Conservation (phyloP, 2,113 vertebrate species). For the Nettapus auritus region DNA sequence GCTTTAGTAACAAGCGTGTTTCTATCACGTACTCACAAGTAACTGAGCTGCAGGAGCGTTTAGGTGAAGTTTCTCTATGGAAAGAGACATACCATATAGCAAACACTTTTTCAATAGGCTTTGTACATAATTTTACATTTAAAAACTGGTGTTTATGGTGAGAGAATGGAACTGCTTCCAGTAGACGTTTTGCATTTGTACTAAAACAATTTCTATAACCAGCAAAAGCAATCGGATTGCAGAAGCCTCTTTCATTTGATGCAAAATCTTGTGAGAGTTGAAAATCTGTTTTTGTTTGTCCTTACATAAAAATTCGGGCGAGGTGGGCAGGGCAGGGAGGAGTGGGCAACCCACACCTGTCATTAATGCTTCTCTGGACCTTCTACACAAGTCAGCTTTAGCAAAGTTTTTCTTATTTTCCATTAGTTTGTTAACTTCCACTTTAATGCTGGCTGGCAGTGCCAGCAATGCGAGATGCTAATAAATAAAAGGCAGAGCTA, state of each 20-base stretch:
- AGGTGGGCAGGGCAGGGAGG: no score
- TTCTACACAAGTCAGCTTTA: neutral
- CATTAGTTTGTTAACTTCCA: neutral
- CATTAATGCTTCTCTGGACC: neutral
- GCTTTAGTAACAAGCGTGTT: neutral
- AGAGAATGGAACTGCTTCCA: neutral
- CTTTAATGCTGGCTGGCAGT: neutral
- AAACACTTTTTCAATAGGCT: neutral
- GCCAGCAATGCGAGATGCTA: neutral
- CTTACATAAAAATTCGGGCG: neutral
- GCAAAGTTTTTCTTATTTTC: neutral
- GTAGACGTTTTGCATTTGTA: neutral
- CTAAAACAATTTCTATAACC: neutral
- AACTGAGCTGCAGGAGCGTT: neutral
- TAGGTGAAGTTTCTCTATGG: neutral
- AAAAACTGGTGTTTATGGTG: neutral
- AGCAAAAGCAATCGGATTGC: neutral
- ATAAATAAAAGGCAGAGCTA: neutral
- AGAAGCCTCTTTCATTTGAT: neutral
- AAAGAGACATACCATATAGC: neutral
- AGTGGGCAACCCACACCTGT: neutral
- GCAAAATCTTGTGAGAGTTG: neutral
- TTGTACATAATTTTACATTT: no score
- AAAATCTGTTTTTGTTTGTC: neutral
- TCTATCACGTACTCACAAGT: neutral